phyloP scores from a whole-genome alignment of 1,140 invertebrate genomes.

The Euura saliciscinereae region DNA sequence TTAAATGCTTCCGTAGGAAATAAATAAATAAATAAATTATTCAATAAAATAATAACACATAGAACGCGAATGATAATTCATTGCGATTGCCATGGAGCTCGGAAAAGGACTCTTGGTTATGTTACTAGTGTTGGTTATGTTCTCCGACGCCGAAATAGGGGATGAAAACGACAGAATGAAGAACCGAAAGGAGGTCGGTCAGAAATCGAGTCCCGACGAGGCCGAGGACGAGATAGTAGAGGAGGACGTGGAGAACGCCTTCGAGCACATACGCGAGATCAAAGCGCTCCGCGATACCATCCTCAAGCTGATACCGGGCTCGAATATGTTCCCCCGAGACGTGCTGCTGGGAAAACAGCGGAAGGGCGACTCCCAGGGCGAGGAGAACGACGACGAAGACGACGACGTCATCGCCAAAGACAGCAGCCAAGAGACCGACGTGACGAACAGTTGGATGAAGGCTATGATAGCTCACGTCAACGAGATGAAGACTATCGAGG shows the following conservation, averaged over 20 bases:
- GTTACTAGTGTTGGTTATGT: slow-evolving; percentile 33
- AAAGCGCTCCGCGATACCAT: slow-evolving; percentile 43
- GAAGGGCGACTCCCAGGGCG: slow-evolving; percentile 29
- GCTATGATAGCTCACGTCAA: slow-evolving; percentile 28
- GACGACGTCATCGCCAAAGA: slow-evolving; percentile 29
- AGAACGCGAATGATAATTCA: slow-evolving; percentile 18
- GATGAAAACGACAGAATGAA: slow-evolving; percentile 29
- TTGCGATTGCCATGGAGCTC: slow-evolving; percentile 34
- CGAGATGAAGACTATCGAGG: background rate
- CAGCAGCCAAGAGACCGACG: slow-evolving; percentile 14
- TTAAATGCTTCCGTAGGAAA: too few relatives aligned
- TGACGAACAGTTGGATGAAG: slow-evolving; percentile 34
- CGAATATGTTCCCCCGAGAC: slow-evolving; percentile 35
- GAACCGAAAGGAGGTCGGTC: slow-evolving; percentile 26
- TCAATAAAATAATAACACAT: slow-evolving; percentile 13
- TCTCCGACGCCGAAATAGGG: slow-evolving; percentile 27
- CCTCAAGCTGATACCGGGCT: slow-evolving; percentile 39
- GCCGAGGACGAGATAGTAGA: slow-evolving; percentile 32
- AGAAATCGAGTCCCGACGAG: slow-evolving; percentile 34
- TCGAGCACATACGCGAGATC: slow-evolving; percentile 44
- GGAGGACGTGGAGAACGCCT: slow-evolving; percentile 41
- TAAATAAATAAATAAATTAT: slow-evolving; percentile 16
- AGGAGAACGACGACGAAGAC: slow-evolving; percentile 26
- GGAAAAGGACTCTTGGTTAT: slow-evolving; percentile 23
- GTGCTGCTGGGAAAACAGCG: slow-evolving; percentile 36